These are phyloP conservation scores for Rhynchonycteris naso DNA, from an alignment of 2,797 vertebrate genomes.

Conservation along the genomic window DNA sequence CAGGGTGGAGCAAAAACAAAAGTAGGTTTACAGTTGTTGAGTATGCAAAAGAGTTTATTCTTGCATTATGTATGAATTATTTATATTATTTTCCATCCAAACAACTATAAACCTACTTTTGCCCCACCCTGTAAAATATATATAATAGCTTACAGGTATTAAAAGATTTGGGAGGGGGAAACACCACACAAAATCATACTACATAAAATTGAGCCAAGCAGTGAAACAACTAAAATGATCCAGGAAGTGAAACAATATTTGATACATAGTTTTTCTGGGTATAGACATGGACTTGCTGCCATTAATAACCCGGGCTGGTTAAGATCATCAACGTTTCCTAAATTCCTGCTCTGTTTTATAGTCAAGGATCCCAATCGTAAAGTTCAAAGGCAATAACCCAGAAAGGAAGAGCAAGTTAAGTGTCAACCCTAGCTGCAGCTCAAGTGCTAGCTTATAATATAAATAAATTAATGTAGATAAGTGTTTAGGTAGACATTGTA, in stretches of 20 bases:
- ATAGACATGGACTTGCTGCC: not conserved
- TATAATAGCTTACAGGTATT: not conserved
- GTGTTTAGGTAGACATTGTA: accelerated
- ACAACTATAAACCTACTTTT: not conserved
- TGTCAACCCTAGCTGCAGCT: not conserved
- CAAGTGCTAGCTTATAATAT: accelerated
- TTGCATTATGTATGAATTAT: not conserved
- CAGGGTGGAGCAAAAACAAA: not conserved
- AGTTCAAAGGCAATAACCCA: not conserved
- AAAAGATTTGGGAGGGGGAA: not conserved
- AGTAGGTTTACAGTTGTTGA: not conserved
- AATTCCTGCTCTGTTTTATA: not conserved
- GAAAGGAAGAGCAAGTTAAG: not conserved
- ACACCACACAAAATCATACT: not conserved
- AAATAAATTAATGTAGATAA: not conserved
- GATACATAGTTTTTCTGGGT: not conserved
- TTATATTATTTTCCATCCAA: not conserved
- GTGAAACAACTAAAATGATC: not conserved
- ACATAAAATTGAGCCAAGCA: not conserved
- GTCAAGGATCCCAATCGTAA: not conserved
- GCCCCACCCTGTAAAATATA: not conserved
- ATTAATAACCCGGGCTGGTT: not conserved
- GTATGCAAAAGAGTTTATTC: not conserved
- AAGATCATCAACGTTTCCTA: not conserved
- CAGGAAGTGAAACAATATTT: not conserved